Base-by-base conservation (phyloP, 1,140 invertebrate genomes). In the Apis florea region DNA sequence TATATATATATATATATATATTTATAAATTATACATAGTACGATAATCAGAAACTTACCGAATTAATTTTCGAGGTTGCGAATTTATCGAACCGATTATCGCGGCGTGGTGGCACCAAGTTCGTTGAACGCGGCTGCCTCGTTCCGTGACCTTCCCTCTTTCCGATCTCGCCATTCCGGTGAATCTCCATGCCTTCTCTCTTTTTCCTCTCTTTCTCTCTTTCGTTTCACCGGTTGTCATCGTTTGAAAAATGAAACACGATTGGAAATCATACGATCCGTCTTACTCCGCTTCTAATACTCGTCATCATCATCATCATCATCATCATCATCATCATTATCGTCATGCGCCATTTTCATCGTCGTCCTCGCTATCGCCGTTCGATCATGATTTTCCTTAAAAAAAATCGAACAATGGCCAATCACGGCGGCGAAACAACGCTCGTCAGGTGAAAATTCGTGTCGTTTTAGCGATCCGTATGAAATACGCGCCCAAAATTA, bases 41-140 rank as follows among this genome's bases (percentile, higher is more conserved):
- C 85, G 78, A 81, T 88, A 89, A 82, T 85, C 67, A 86, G 82
- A 70, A 70, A 54, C 78, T 86, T 80, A 80, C 72, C 84, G 56
- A 84, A 86, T 84, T 83, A 83, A 83, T 81, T 75, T 81, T 74
- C 77, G 79, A 61, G 59, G 58, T 82, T 59, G 74, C 58, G 67
- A 68, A 79, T 84, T 89, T 83, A 82, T 71, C 69, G 63, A 73
- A 63, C 63, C 49, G 77, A 83, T 82, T 63, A 19, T 47, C 67
- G 63, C 66, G 71, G 61, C 70, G 64, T 72, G 83, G 76, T 80
- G 61, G 83, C 80, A 77, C 51, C 51, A 59, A 72, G 80, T 83
- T 85, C 80, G 72, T 85, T 78, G 78, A 76, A 69, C 82, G 82
- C 79, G 63, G 58, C 73, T 66, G 78, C 68, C 69, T 68, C 85